A percentile compares a stretch with the other conserved stretches of the same genome.
These are phyloP conservation scores for Charanyca ferruginea DNA, from an alignment of 2,888 invertebrate genomes.

Conservation along the genomic window DNA sequence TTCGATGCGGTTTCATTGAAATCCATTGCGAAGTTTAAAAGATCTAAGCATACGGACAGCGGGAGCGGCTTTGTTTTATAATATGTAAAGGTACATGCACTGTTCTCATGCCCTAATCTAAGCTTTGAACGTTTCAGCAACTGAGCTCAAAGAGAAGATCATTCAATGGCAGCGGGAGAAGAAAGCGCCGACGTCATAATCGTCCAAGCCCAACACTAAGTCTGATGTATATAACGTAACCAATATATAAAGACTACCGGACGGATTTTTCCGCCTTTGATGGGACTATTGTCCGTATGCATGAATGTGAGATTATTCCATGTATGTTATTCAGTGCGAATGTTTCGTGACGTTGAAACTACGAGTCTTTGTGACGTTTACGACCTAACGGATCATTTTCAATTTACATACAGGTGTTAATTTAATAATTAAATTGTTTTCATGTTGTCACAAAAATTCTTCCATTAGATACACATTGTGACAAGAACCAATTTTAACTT, in stretches of 20 bases:
- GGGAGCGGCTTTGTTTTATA: too few relatives aligned
- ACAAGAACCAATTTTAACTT: constrained; percentile 50
- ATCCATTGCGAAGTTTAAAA: too few relatives aligned
- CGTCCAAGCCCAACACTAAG: constrained; percentile 80
- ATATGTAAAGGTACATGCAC: too few relatives aligned
- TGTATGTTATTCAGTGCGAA: constrained; percentile 77
- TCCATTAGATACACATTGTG: constrained; percentile 59
- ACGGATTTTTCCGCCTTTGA: constrained; percentile 79
- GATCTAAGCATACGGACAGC: too few relatives aligned
- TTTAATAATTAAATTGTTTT: constrained; percentile 51
- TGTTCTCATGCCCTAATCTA: constrained; percentile 14
- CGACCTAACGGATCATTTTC: constrained; percentile 48
- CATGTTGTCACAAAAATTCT: constrained; percentile 59
- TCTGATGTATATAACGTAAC: constrained; percentile 89
- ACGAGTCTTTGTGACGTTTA: constrained; percentile 46
- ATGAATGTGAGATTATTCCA: constrained; percentile 88
- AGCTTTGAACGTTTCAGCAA: constrained; percentile 88
- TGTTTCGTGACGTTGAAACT: constrained; percentile 70
- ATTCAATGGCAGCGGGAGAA: constrained; percentile 96
- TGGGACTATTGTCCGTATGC: constrained; percentile 87
- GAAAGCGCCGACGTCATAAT: constrained; percentile 87
- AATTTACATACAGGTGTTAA: constrained; percentile 64
- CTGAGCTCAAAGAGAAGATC: constrained; percentile 96
- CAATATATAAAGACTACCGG: constrained; percentile 82
- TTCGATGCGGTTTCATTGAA: too few relatives aligned